Percentiles rank a stretch among this genome's conserved stretches.
phyloP scores from a whole-genome alignment of 2,888 invertebrate species.

The Bruchidius siliquastri region DNA sequence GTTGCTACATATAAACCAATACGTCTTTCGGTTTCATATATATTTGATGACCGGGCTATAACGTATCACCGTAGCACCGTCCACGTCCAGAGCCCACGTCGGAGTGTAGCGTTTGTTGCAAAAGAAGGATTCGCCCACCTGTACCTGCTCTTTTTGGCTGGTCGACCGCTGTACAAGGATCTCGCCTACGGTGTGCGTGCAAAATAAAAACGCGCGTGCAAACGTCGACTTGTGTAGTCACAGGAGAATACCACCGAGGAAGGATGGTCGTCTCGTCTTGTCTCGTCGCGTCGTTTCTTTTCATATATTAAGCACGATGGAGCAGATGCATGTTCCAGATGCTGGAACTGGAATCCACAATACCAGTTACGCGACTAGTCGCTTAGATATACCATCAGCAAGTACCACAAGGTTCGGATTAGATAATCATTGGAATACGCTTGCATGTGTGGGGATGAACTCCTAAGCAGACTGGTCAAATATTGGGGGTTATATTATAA shows the following conservation, averaged over 20 bases:
- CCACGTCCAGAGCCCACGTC: background rate
- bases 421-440: no score
- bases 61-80: background rate
- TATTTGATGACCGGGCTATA: background rate
- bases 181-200: background rate
- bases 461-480: no score
- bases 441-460: no score
- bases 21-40: background rate
- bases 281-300: background rate
- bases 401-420: no score
- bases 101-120: constrained; percentile 36
- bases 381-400: no score
- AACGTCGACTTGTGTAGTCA: background rate
- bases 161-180: background rate
- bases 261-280: background rate
- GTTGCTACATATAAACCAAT: no score
- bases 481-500: no score
- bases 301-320: background rate
- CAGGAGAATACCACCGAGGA: background rate
- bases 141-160: constrained; percentile 16
- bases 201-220: background rate
- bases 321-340: background rate
- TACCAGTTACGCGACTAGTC: no score
- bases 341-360: no score
- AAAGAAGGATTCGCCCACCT: constrained; percentile 41